Conservation (phyloP, 2,797 vertebrate species). For the Neosalanx taihuensis region DNA sequence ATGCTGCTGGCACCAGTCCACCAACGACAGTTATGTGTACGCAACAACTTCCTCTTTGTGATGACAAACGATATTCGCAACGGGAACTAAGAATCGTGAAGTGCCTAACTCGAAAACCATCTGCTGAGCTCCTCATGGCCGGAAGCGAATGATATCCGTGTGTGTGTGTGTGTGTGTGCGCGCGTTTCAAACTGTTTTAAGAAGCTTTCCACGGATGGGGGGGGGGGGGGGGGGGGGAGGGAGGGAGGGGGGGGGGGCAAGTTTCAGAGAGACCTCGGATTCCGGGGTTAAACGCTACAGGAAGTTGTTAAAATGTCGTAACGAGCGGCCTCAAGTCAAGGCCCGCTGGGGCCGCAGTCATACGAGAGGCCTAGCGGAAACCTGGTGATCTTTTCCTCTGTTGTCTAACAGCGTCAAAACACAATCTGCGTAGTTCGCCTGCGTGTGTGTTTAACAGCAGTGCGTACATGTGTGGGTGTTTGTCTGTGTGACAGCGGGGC, state of each 20-base stretch:
- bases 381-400: slow-evolving; percentile 2
- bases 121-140: not conserved
- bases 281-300: not conserved
- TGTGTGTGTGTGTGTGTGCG: not conserved
- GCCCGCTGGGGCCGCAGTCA: slow-evolving; percentile 9
- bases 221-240: not conserved
- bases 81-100: not conserved
- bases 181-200: not conserved
- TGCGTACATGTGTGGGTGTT: not conserved
- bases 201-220: not conserved
- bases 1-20: slow-evolving; percentile 18
- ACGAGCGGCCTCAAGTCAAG: slow-evolving; percentile 3
- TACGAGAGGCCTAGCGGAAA: slow-evolving; percentile 15
- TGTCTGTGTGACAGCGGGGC: not conserved
- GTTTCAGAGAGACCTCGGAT: not conserved
- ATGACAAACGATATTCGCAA: slow-evolving; percentile 7
- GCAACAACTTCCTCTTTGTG: slow-evolving; percentile 2
- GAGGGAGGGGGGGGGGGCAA: not conserved
- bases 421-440: slow-evolving; percentile 12
- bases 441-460: not conserved
- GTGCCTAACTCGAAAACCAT: not conserved
- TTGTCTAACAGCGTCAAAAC: slow-evolving; percentile 12
- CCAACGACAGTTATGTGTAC: not conserved
- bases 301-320: slow-evolving; percentile 36
- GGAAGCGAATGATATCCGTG: not conserved